phyloP scores from a whole-genome alignment of 2,113 vertebrate species.

The Chaetodon trifascialis region DNA sequence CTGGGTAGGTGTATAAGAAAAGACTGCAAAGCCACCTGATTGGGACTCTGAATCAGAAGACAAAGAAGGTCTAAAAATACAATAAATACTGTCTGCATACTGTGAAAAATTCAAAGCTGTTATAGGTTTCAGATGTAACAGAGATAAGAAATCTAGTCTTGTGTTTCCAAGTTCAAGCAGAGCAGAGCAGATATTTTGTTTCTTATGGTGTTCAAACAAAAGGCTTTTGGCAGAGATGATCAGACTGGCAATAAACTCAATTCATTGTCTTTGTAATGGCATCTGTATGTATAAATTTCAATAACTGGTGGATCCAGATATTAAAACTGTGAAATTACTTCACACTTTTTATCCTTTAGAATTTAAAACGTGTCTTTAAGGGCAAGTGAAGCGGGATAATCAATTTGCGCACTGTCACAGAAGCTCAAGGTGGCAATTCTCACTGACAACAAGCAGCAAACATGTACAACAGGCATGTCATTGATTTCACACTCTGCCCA shows the following conservation, averaged over 20 bases:
- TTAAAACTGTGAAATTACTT: neutral
- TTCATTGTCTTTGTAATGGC: neutral
- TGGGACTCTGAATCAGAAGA: neutral
- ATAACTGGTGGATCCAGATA: neutral
- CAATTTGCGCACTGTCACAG: constrained; percentile 34
- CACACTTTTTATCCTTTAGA: neutral
- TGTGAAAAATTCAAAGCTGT: neutral
- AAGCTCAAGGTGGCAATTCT: constrained; percentile 68
- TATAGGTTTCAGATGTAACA: neutral
- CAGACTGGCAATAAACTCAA: neutral
- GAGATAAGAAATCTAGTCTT: constrained; percentile 2
- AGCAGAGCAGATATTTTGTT: neutral
- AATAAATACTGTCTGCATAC: neutral
- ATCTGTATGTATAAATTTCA: neutral
- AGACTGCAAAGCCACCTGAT: constrained; percentile 3
- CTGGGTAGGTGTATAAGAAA: neutral
- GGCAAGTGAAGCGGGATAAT: constrained; percentile 8
- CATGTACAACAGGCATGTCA: constrained; percentile 71
- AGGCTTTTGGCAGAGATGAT: too few species aligned
- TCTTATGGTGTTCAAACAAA: neutral
- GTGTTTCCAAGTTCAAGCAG: neutral
- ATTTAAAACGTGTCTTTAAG: neutral
- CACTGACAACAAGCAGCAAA: constrained; percentile 51
- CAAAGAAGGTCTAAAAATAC: neutral
- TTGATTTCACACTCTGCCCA: constrained; percentile 82